Base-by-base conservation (phyloP, 2,797 vertebrate genomes). In the Enteromius unitaeniatus region DNA sequence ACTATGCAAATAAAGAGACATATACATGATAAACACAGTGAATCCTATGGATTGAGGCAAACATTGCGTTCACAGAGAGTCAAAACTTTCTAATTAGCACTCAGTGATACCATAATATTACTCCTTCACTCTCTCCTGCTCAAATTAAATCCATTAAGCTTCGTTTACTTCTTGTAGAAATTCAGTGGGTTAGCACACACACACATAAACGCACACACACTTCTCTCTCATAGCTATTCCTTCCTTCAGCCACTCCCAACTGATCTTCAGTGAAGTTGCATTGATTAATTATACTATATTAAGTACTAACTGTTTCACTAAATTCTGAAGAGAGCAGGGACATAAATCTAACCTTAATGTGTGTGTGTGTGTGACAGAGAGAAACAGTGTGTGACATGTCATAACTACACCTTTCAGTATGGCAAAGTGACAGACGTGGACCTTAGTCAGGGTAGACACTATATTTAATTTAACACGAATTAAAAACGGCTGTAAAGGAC, bases 251-350 rank as follows among this genome's bases (percentile, higher is more conserved):
- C 84, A 81, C 68, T 79, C 67, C 68, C 77, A 81, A 74, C 84
- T 88, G 84, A 86, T 84, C 79, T 81, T 79, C 69, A 87, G 88
- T 86, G 23, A 55, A 68, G 51, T 69, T 65, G 88, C 80, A 82
- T 49, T 34, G 89, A 91, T 93, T 91, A 92, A 93, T 93, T 93
- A 92, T 91, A 79, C 67, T 26, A 89, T 87, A 93, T 91, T 89
- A 90, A 89, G 89, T 89, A 82, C 87, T 82, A 75, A 88, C 87
- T 55, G 42, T 91, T 93, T 89, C 76, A 80, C 65, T 81, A 76
- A 86, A 87, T 91, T 91, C 86, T 79, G 83, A 85, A 87, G 64
- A 89, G 87, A 86, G 85, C 87, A 80, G 73, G 86, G 83, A 82
- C 75, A 88, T 86, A 74, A 87, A 91, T 92, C 88, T 91, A 87